Conservation (phyloP, 2,113 vertebrate genomes). For the Junco hyemalis region DNA sequence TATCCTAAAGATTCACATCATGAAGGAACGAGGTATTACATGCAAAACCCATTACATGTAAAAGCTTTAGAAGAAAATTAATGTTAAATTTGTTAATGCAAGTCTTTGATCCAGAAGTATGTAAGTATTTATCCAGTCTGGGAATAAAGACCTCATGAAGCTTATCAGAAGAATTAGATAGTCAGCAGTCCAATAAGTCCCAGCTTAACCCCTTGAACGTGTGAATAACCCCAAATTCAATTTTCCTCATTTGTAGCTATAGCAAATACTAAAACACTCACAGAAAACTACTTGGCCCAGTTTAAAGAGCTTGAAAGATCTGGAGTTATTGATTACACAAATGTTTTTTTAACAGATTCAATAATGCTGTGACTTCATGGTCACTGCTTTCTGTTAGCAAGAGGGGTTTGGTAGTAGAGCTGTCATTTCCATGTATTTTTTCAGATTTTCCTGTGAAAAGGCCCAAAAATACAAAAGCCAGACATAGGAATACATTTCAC, state of each 20-base stretch:
- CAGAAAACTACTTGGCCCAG: not conserved
- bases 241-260: not conserved
- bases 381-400: not conserved
- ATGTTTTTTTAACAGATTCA: not conserved
- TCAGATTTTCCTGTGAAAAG: not conserved
- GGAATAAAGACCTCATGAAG: not conserved
- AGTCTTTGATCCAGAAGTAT: not conserved
- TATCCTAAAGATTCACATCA: not conserved
- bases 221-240: not conserved
- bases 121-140: not conserved
- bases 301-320: not conserved
- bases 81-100: not conserved
- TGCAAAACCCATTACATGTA: not conserved
- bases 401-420: not conserved
- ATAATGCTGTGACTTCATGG: not conserved
- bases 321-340: not conserved
- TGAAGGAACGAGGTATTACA: not conserved
- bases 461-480: not conserved
- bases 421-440: not conserved
- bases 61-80: not conserved
- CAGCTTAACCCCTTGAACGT: not conserved
- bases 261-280: not conserved
- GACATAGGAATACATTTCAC: not conserved
- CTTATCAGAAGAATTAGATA: slow-evolving; percentile 5
- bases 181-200: not conserved